Conservation (phyloP, 2,113 vertebrate species). For the Albula goreensis region DNA sequence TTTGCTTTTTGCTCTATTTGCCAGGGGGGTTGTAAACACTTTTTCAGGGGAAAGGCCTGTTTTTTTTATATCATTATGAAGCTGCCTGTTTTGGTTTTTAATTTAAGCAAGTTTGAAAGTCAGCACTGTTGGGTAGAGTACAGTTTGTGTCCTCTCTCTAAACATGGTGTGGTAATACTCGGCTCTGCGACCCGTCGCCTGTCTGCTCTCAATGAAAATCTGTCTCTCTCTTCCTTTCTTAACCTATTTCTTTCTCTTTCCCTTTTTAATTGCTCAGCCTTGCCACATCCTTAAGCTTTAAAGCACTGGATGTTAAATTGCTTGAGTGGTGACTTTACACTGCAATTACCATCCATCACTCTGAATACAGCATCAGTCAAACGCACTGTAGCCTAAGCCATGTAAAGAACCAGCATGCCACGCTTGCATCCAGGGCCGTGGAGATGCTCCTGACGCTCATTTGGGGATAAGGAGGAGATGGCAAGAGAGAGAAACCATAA, state of each 20-base stretch:
- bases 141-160: not conserved
- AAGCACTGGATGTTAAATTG: constrained; percentile 43
- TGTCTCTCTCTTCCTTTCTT: not conserved
- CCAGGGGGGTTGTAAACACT: not conserved
- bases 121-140: not conserved
- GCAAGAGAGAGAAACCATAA: not conserved
- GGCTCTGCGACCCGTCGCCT: not conserved
- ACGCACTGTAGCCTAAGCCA: constrained; percentile 4
- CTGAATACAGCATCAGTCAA: constrained; percentile 43
- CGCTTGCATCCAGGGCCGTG: not conserved
- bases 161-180: not conserved
- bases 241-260: not conserved
- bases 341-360: constrained; percentile 42
- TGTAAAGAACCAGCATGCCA: not conserved
- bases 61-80: not conserved
- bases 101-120: not conserved
- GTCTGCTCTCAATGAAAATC: not conserved
- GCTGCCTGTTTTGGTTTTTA: not conserved
- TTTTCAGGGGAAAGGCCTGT: not conserved
- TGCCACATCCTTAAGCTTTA: constrained; percentile 46
- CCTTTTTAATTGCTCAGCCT: constrained; percentile 36
- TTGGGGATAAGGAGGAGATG: not conserved
- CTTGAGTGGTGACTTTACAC: constrained; percentile 45
- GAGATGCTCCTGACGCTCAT: not conserved
- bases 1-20: not conserved